Conservation (phyloP, 2,888 invertebrate genomes). For the Galeopsomyia nigrocyanea region DNA sequence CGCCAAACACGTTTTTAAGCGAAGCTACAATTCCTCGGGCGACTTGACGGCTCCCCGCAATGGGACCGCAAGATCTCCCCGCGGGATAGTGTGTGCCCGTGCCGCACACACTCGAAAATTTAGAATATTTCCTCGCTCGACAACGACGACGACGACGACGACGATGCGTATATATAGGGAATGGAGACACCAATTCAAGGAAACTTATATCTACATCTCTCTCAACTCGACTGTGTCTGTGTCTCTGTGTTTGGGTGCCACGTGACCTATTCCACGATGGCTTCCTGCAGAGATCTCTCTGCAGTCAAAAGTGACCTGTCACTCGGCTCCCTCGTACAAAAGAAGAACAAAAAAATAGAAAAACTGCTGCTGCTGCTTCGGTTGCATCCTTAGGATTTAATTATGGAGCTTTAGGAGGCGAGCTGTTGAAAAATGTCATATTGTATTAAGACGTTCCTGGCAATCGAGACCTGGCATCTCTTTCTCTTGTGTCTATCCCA, state of each 20-base stretch:
- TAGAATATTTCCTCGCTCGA: conserved; percentile 30
- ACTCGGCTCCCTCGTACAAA: neutral
- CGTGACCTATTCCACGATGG: conserved; percentile 34
- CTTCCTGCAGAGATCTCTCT: conserved; percentile 34
- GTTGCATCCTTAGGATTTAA: conserved; percentile 34
- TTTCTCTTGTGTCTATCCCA: too few species aligned
- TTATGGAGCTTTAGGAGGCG: conserved; percentile 23
- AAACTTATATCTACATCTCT: conserved; percentile 41
- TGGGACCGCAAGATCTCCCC: conserved; percentile 57
- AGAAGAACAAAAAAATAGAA: neutral
- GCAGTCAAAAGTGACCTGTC: conserved; percentile 32
- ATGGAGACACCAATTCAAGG: conserved; percentile 29
- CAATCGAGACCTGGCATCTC: conserved; percentile 28
- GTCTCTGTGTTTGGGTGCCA: conserved; percentile 9
- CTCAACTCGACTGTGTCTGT: too few species aligned
- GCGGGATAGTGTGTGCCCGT: conserved; percentile 50
- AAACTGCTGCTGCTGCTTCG: neutral
- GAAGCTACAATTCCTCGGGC: conserved; percentile 46
- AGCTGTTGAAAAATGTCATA: conserved; percentile 41
- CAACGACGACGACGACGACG: too few species aligned
- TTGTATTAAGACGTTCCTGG: conserved; percentile 41
- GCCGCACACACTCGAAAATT: conserved; percentile 38
- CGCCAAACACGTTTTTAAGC: conserved; percentile 62
- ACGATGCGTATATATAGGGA: neutral
- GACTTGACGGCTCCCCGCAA: conserved; percentile 53